A percentile compares a stretch with the other conserved stretches of the same genome.
These are phyloP conservation scores for Hypsopygia costalis DNA, from an alignment of 2,888 invertebrate genomes.

Conservation along the genomic window DNA sequence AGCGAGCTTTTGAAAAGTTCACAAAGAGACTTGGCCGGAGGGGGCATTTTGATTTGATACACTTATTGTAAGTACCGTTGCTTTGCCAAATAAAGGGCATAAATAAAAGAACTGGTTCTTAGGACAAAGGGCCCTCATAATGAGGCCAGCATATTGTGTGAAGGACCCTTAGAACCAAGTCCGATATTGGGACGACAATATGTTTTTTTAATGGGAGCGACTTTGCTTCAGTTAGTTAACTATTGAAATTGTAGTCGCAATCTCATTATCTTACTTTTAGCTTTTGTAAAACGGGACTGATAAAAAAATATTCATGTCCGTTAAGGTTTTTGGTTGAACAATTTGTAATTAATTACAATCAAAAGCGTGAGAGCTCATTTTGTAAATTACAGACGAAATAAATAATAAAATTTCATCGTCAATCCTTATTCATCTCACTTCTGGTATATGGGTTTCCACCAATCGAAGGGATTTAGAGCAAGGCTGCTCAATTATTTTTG, in stretches of 20 bases:
- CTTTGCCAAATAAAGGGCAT: conserved; percentile 55
- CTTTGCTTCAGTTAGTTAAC: conserved; percentile 19
- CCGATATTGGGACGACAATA: conserved; percentile 59
- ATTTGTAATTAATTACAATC: no score
- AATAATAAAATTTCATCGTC: no score
- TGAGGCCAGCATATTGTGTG: conserved; percentile 75
- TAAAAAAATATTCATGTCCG: no score
- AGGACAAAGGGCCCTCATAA: conserved; percentile 79
- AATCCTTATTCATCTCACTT: no score
- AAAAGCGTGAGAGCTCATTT: no score
- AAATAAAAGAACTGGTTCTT: conserved; percentile 72
- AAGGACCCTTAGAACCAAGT: conserved; percentile 67
- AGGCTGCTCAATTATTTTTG: no score
- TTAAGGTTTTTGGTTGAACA: no score
- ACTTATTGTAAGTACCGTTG: conserved; percentile 69
- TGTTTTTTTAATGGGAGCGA: conserved; percentile 62
- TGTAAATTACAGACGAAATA: no score
- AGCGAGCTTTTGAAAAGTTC: conserved; percentile 51
- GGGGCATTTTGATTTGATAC: conserved; percentile 74
- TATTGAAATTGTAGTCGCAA: neutral
- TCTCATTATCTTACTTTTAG: neutral
- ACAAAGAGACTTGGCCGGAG: conserved; percentile 55
- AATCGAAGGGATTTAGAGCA: no score
- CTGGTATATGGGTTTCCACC: no score
- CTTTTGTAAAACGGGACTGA: no score